A percentile compares a stretch with the other conserved stretches of the same genome.
Conservation (phyloP, 1,140 invertebrate species). For the Drosophila neocordata region DNA sequence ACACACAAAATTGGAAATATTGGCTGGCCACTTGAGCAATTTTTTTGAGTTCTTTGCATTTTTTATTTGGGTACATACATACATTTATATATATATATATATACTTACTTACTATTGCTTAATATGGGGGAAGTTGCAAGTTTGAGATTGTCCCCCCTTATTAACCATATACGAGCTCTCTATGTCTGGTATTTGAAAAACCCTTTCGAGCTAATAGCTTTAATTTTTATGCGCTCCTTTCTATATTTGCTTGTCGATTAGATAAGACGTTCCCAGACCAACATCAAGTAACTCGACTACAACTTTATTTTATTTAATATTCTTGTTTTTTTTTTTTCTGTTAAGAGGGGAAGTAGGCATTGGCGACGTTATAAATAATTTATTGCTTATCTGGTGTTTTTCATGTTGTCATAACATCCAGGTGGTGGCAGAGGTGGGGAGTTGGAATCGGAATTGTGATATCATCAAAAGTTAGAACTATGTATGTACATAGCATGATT, state of each 20-base stretch:
- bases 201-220: conserved; percentile 57
- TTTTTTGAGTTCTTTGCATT: conserved; percentile 15
- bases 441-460: conserved; percentile 2
- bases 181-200: conserved; percentile 27
- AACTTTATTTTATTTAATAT: conserved; percentile 16
- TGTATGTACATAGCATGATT: conserved; percentile 3
- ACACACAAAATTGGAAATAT: conserved; percentile 22
- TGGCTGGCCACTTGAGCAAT: conserved; percentile 47
- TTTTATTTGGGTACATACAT: not conserved
- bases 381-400: conserved; percentile 63
- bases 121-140: not conserved
- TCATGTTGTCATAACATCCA: conserved; percentile 57
- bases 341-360: conserved; percentile 42
- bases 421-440: conserved; percentile 26
- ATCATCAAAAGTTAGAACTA: conserved; percentile 6
- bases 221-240: conserved; percentile 42
- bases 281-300: not conserved
- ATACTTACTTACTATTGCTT: not conserved
- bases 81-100: too few species aligned
- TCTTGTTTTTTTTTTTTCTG: not conserved
- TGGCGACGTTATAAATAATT: conserved; percentile 64
- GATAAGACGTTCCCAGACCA: conserved; percentile 46
- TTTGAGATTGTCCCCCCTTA: not conserved
- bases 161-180: not conserved
- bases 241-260: conserved; percentile 66